Evolutionary conservation across 2,888 invertebrate genomes (phyloP), one percentile per base, ranked within the genome.

Genomic region (Hybos culiciformis): DNA sequence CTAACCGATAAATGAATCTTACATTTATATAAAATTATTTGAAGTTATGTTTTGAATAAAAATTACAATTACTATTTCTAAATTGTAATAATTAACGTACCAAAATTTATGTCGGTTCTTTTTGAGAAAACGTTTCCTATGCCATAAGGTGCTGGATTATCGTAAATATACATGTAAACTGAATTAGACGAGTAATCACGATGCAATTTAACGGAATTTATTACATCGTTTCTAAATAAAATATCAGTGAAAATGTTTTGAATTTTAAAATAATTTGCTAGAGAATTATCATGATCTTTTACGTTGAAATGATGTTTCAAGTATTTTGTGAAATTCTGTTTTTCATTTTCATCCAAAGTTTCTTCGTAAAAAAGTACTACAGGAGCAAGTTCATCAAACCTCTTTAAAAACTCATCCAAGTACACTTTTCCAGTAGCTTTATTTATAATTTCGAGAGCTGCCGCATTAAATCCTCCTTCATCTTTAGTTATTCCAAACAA

Each of bases 391-490:
- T 58, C 56, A 38, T 38, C 14, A 17, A 24, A 60, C 5, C 26
- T 38, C 8, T 38, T 18, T 14, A 9, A 15, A 38, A 38, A 38
- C 1, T 38, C 14, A 3, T 21, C n/a, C 7, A 36, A 7, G 20
- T 51, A 50, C 57, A 57, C 54, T 19, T 71, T 63, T 12, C 72
- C 69, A 72, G 78, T 81, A 24, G 71, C 67, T 0, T 67, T 56
- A 38, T 77, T 73, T 4, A 78, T 60, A 14, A 51, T 50, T 40
- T 68, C 49, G 14, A 71, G 59, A 38, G 64, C 67, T 53, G 53
- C 47, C 32, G 74, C 79, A 21, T 83, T 82, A 53, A 79, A 83
- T 17, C 82, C 66, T 43, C 85, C 85, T 61, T 86, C 86, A 40
- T 81, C 75, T 18, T 75, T 72, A 0, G 78, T 76, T 38, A 78